Evolutionary conservation across 1,140 invertebrate species (phyloP).

Genomic region (Diorhabda carinulata): DNA sequence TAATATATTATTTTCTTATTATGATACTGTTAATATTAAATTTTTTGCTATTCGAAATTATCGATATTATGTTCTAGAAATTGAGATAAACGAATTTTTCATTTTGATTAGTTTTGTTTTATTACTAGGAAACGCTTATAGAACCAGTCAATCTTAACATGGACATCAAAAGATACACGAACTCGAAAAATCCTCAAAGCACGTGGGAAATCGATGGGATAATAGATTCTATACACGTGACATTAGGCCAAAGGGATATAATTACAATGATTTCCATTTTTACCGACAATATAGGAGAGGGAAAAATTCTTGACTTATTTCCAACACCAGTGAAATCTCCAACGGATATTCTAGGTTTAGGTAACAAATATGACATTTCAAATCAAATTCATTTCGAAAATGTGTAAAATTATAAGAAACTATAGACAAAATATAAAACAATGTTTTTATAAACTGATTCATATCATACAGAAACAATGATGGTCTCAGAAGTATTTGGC

Average conservation of each 20-base stretch:
- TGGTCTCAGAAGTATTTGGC: no score
- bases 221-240: slow-evolving; percentile 63
- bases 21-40: no score
- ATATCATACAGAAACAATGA: no score
- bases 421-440: no score
- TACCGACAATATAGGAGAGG: slow-evolving; percentile 55
- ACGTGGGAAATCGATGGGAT: slow-evolving; percentile 63
- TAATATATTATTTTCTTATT: no score
- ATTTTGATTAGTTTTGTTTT: neutral
- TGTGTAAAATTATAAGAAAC: no score
- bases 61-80: no score
- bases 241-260: slow-evolving; percentile 69
- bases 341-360: slow-evolving; percentile 15
- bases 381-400: neutral
- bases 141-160: slow-evolving; percentile 70
- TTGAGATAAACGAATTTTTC: neutral
- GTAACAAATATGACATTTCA: slow-evolving; percentile 11
- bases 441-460: no score
- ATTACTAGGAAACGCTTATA: slow-evolving; percentile 64
- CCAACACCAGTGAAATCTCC: slow-evolving; percentile 33
- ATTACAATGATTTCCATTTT: slow-evolving; percentile 65
- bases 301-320: slow-evolving; percentile 46
- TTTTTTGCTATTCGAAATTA: no score
- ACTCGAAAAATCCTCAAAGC: slow-evolving; percentile 49
- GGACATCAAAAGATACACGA: slow-evolving; percentile 65